Evolutionary conservation across 2,888 invertebrate species (phyloP).

Genomic region (Hypomecis punctinalis): DNA sequence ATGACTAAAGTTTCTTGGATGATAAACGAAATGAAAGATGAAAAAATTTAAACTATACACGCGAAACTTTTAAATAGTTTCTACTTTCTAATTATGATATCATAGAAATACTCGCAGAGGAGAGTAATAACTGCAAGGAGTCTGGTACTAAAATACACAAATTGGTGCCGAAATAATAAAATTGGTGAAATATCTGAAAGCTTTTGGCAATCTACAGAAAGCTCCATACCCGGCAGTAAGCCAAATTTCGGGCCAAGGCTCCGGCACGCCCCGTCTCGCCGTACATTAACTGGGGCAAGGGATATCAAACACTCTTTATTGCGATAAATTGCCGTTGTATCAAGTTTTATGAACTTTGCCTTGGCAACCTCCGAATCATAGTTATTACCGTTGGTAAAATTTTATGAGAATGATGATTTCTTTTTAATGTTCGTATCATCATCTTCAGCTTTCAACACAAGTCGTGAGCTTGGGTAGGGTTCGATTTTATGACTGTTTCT

Average conservation of each 20-base stretch:
- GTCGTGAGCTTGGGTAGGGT: neutral
- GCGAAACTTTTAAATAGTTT: too few species aligned
- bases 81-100: too few species aligned
- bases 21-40: too few species aligned
- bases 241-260: conserved; percentile 30
- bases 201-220: conserved; percentile 9
- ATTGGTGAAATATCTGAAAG: neutral
- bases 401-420: conserved; percentile 6
- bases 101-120: too few species aligned
- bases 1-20: too few species aligned
- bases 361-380: conserved; percentile 9
- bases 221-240: conserved; percentile 19
- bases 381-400: conserved; percentile 12
- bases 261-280: conserved; percentile 26
- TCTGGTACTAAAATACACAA: too few species aligned
- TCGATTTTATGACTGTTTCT: too few species aligned
- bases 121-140: too few species aligned
- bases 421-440: neutral
- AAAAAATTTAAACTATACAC: too few species aligned
- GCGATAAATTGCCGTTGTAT: conserved; percentile 21
- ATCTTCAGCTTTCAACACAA: neutral
- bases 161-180: too few species aligned
- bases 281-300: conserved; percentile 25
- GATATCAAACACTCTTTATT: conserved; percentile 29
- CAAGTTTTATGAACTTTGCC: conserved; percentile 21